Evolutionary conservation across 2,888 invertebrate species (phyloP).

Genomic region (Spisula subtruncata): DNA sequence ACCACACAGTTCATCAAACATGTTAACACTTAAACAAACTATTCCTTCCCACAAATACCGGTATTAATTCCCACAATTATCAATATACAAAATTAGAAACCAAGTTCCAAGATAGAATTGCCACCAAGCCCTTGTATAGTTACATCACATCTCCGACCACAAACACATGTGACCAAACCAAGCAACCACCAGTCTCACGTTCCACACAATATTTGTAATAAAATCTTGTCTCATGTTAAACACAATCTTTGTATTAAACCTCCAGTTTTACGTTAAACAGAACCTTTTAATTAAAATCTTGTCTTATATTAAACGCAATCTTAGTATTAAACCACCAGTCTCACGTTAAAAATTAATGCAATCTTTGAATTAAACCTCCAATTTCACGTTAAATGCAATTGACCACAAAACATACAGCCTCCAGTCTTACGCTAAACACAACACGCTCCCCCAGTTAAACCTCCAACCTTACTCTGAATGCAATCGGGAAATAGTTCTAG

Average conservation of each 20-base stretch:
- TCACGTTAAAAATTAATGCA: too few relatives aligned
- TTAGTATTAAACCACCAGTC: too few relatives aligned
- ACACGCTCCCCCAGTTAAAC: not conserved
- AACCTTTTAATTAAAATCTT: too few relatives aligned
- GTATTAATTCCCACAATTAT: not conserved
- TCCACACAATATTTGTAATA: not conserved
- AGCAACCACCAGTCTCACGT: not conserved
- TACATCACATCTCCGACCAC: not conserved
- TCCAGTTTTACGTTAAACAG: too few relatives aligned
- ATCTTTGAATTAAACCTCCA: too few relatives aligned
- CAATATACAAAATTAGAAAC: not conserved
- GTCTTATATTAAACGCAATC: too few relatives aligned
- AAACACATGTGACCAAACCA: not conserved
- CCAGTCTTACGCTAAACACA: not conserved
- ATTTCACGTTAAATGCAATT: too few relatives aligned
- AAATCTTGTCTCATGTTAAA: not conserved
- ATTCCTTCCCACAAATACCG: not conserved
- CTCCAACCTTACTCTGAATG: not conserved
- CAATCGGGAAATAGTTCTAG: too few relatives aligned
- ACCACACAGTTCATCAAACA: constrained; percentile 48
- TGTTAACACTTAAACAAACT: not conserved
- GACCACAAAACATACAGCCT: too few relatives aligned
- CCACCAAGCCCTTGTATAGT: not conserved
- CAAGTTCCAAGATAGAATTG: not conserved
- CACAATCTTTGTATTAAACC: not conserved